Base-by-base conservation (phyloP, 2,888 invertebrate genomes). In the Ferdinandea cuprea region DNA sequence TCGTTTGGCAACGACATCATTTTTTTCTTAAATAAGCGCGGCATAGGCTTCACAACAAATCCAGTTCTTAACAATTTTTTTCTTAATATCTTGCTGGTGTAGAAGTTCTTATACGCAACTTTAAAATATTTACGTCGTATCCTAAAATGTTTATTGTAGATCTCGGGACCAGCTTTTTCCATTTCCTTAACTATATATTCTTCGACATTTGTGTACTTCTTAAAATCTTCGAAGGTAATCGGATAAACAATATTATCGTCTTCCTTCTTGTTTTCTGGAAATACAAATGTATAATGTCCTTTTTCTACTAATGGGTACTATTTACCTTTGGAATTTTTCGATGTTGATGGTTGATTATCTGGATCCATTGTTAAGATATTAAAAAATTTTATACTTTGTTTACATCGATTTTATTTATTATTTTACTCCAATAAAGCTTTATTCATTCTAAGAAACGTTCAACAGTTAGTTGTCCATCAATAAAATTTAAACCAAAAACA, bases 31-130 rank as follows among this genome's bases (percentile, higher is more conserved):
- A 78, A 30, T 35, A 28, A 44, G 8, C 50, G 68, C 0, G 83
- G 83, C 44, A 73, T 58, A 3, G 83, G 66, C 40, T 78, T 83
- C 3, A 83, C 6, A 3, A 35, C 30, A 3, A 83, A 32, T 56
- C 83, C 83, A 2, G 28, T 40, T 1, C 25, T 15, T 6, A 73
- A 11, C 35, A 72, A 35, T 28, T 66, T 56, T 1, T 37, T 8
- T 7, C 83, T 40, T 3, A 0, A 8, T 8, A 21, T 15, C 8
- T 68, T 8, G 5, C 3, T 37, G 13, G 61, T n/a, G 37, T 78
- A 78, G 42, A 83, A 83, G 15, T 63, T 54, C n/a, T 63, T 35
- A 8, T 68, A 83, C 0, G 73, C 56, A 4, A 17, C 7, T 25
- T 54, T 59, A 5, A 54, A 73, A 35, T 56, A 50, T 15, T 58